Base-by-base conservation (phyloP, 1,140 invertebrate species). In the Eufriesea mexicana region DNA sequence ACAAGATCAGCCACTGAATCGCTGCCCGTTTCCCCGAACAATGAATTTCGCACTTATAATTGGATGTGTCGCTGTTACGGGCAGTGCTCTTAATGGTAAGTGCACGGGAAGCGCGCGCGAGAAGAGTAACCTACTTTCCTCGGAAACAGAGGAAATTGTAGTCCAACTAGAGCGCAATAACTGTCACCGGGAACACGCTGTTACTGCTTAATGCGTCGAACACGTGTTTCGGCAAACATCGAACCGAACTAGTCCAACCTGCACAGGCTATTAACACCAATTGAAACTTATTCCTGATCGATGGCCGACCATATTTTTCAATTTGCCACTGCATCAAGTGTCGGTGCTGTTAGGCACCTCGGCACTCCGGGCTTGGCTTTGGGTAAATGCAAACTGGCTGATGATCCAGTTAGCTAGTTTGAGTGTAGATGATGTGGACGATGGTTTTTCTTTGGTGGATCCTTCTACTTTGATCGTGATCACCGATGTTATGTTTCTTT, bases 41-140 rank as follows among this genome's bases (percentile, higher is more conserved):
- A 92, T 92, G 91, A 92, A 93, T 93, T 92, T 93, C 89, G 87
- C 90, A 91, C 90, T 93, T 93, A 92, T 93, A 93, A 93, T 93
- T 93, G 92, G 89, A 91, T 86, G 90, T 91, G 90, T 91, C 89
- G 91, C 90, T 90, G 91, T 91, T 90, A 88, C 80, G 86, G 87
- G 80, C 89, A 89, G 64, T 78, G 85, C 88, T 91, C 86, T 89
- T 91, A 91, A 92, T 90, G 91, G 89, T 91, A 91, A 91, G 92
- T 91, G 91, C 90, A 78, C 70, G 62, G 73, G 79, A 54, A 84
- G 68, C 47, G 73, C 23, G 35, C 35, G 51, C 64, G 67, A 84
- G 82, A 78, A 79, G 80, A 73, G 72, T 67, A 75, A 84, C 77
- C 70, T 67, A 86, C 82, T 85, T 89, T 88, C 74, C 51, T 35